Conservation (phyloP, 1,140 invertebrate genomes). For the Rhynchophorus ferrugineus region DNA sequence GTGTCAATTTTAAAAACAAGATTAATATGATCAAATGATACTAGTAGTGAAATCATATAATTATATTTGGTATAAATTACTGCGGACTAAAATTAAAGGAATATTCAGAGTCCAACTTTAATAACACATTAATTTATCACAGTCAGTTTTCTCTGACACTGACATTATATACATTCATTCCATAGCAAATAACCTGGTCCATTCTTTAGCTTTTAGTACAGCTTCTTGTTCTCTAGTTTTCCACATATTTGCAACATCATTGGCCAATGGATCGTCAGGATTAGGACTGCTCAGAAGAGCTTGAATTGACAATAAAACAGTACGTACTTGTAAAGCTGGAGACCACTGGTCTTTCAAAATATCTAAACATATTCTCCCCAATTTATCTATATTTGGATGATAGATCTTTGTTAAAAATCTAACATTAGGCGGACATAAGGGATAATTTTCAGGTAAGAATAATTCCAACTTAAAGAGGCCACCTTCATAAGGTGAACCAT, state of each 20-base stretch:
- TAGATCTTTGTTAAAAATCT: slow-evolving; percentile 73
- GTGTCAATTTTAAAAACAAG: too few relatives aligned
- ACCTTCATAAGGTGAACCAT: slow-evolving; percentile 63
- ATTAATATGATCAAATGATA: too few relatives aligned
- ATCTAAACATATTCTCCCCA: slow-evolving; percentile 72
- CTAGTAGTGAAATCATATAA: background rate
- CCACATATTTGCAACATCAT: slow-evolving; percentile 68
- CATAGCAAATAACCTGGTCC: slow-evolving; percentile 59
- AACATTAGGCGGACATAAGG: slow-evolving; percentile 72
- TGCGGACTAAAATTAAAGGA: background rate
- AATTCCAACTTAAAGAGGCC: slow-evolving; percentile 72
- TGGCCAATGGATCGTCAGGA: slow-evolving; percentile 66
- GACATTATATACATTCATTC: slow-evolving; percentile 20
- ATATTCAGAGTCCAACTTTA: background rate
- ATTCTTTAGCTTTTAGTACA: slow-evolving; percentile 67
- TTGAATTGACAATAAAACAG: slow-evolving; percentile 71
- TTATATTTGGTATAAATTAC: background rate
- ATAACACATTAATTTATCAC: slow-evolving; percentile 23
- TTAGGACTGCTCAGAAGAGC: slow-evolving; percentile 68
- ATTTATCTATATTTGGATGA: slow-evolving; percentile 76
- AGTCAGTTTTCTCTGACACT: slow-evolving; percentile 19
- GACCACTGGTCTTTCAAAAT: slow-evolving; percentile 81
- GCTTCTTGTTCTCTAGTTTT: slow-evolving; percentile 66
- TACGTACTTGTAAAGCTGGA: slow-evolving; percentile 71
- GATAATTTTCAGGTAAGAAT: slow-evolving; percentile 74